Evolutionary conservation across 2,888 invertebrate genomes (phyloP).

Genomic region (Mythimna loreyi): DNA sequence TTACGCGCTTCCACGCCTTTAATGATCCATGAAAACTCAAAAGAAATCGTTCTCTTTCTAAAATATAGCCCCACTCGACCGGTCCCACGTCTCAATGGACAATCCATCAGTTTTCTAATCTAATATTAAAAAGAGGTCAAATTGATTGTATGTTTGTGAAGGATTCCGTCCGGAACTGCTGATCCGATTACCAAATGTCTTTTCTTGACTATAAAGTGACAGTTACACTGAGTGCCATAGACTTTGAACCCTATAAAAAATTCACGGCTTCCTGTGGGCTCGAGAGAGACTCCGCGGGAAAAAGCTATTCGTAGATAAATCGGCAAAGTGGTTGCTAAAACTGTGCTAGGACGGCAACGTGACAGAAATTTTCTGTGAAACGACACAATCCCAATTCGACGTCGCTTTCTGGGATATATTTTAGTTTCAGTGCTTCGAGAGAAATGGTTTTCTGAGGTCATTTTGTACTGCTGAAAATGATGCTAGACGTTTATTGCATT

Average conservation of each 20-base stretch:
- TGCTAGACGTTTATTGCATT: conserved; percentile 5
- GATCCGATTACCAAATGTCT: too few species aligned
- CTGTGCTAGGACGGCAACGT: background rate
- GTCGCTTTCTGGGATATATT: conserved; percentile 27
- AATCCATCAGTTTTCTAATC: conserved; percentile 9
- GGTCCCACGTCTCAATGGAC: conserved; percentile 1
- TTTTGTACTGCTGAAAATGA: background rate
- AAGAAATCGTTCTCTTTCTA: background rate
- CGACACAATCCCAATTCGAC: conserved; percentile 33
- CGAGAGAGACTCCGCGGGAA: background rate
- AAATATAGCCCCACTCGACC: conserved; percentile 13
- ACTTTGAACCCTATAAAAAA: background rate
- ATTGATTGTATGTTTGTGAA: too few species aligned
- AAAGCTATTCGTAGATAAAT: conserved; percentile 10
- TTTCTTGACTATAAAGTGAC: background rate
- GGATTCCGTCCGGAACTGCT: too few species aligned
- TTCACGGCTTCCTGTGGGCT: background rate
- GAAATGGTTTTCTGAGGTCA: conserved; percentile 10
- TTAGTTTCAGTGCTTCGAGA: conserved; percentile 21
- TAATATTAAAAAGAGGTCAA: background rate
- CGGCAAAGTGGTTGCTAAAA: conserved; percentile 5
- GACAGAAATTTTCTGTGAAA: conserved; percentile 30
- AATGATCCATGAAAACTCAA: background rate
- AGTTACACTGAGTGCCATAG: background rate
- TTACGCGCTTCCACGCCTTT: too few species aligned